These are phyloP conservation scores for Dasyurus viverrinus DNA, from an alignment of 2,113 vertebrate species.

Conservation along the genomic window DNA sequence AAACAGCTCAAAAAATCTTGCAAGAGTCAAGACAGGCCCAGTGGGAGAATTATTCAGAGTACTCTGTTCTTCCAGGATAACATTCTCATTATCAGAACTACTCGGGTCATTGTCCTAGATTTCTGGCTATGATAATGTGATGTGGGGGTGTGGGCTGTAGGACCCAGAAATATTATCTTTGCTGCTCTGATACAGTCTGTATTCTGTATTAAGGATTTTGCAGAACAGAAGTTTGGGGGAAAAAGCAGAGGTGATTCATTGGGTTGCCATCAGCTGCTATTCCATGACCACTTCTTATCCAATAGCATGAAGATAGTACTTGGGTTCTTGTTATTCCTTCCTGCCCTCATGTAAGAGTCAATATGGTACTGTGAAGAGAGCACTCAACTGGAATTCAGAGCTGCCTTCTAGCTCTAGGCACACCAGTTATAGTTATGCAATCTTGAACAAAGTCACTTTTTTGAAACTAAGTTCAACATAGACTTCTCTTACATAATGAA, in stretches of 20 bases:
- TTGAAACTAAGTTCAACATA: neutral
- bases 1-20: neutral
- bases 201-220: neutral
- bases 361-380: neutral
- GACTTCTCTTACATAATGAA: neutral
- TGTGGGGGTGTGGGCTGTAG: neutral
- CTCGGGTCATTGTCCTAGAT: neutral
- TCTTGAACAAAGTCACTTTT: neutral
- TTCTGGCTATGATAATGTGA: neutral
- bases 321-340: rapidly evolving
- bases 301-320: no score
- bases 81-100: neutral
- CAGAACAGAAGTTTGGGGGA: neutral
- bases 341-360: rapidly evolving
- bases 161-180: neutral
- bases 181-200: neutral
- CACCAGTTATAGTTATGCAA: neutral
- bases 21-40: no score
- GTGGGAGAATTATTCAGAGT: neutral
- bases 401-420: neutral
- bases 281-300: neutral
- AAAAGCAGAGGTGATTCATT: neutral
- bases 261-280: neutral
- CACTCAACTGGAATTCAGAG: neutral
- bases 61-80: neutral